Percentiles rank a stretch among this genome's conserved stretches.
Evolutionary conservation across 2,888 invertebrate species (phyloP).

Genomic region (Zygothrica quintamaculata): DNA sequence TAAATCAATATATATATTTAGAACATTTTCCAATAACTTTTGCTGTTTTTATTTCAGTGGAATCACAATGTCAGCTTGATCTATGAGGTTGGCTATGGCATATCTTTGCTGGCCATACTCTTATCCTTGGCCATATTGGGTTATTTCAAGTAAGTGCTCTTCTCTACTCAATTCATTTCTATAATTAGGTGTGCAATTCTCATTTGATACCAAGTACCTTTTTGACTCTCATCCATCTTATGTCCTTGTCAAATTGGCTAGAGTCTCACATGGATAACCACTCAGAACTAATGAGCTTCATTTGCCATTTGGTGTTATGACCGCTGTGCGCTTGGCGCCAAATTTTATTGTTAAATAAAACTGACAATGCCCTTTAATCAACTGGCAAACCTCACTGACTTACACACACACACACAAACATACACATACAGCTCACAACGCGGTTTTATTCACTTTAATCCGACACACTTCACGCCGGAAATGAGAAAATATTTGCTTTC

Average conservation of each 20-base stretch:
- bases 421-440: too few relatives aligned
- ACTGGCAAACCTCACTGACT: too few relatives aligned
- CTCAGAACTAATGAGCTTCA: conserved; percentile 52
- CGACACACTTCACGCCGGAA: conserved; percentile 61
- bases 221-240: conserved; percentile 34
- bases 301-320: conserved; percentile 38
- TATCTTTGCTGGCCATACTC: conserved; percentile 93
- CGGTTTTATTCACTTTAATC: conserved; percentile 47
- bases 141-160: conserved; percentile 94
- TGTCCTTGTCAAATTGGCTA: conserved; percentile 23
- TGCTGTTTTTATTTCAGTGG: conserved; percentile 87
- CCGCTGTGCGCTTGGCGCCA: conserved; percentile 61
- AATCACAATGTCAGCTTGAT: conserved; percentile 90
- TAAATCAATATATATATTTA: too few relatives aligned
- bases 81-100: conserved; percentile 93
- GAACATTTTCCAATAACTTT: too few relatives aligned
- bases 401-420: too few relatives aligned
- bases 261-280: conserved; percentile 45
- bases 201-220: background rate
- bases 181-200: conserved; percentile 16
- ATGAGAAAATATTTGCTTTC: conserved; percentile 68
- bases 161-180: too few relatives aligned
- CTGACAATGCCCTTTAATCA: conserved; percentile 55
- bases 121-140: conserved; percentile 92
- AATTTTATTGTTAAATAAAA: conserved; percentile 65